Base-by-base conservation (phyloP, 2,113 vertebrate species). In the Marmota monax region DNA sequence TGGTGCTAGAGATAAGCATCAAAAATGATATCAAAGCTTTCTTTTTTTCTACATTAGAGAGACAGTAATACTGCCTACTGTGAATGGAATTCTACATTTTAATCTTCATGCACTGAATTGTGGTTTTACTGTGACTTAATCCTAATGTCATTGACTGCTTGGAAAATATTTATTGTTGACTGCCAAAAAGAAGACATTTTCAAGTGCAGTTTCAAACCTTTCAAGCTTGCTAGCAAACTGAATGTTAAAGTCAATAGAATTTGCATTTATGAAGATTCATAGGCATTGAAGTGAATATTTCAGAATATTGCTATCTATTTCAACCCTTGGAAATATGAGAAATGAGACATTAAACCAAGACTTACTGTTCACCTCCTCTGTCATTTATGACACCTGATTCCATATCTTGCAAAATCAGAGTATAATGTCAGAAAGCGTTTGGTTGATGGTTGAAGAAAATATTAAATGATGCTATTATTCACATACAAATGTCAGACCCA, bases 391-490 rank as follows among this genome's bases (percentile, higher is more conserved):
- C 91, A 95, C 85, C 73, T 96, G 95, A 95, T 92, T 97, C 86
- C 63, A 48, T 72, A 83, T 90, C 92, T 80, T 76, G 10, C 78
- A 96, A 98, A 96, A 96, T 97, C 89, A 97, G 95, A 93, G 32
- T 89, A 84, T 65, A 94, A 91, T 96, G 95, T 97, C 93, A 98
- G 97, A 97, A 95, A 85, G 51, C 82, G 96, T 96, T 98, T 97
- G 77, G 84, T 53, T 89, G 92, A 97, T 23, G 74, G 69, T 67
- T 97, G 65, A 84, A 93, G 91, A 94, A 96, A 96, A 97, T 96
- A 97, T 95, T 94, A 92, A 97, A 96, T 82, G 53, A 92, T 85
- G 73, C 45, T 94, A 37, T 74, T 95, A 94, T 77, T 96, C 93
- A 94, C 42, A 77, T 90, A 86, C 80, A 97, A 98, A 95, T 89